Base-by-base conservation (phyloP, 2,888 invertebrate species). In the Lepidocyrtoides sp. region DNA sequence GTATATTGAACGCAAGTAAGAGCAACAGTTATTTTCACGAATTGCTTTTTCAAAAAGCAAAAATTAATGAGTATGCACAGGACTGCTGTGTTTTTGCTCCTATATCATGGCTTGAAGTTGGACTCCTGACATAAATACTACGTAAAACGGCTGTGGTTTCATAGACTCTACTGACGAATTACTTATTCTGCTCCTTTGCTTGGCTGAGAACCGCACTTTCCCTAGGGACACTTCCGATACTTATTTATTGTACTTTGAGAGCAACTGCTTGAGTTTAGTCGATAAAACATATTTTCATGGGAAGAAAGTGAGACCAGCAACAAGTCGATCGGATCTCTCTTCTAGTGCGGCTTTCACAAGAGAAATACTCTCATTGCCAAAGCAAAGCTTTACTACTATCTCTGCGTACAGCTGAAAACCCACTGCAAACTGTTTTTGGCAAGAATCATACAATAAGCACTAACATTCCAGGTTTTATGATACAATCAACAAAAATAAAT, bases 401-500 rank as follows among this genome's bases (percentile, higher is more conserved):
- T 57, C 57, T 36, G 23, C 51, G 20, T 29, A 69, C 84, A 26
- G 8, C 63, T 1, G 20, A 3, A n/a, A 36, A 82, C 44, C 51
- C 32, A 17, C 32, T 20, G 7, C 32, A 36, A 69, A 82, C 81
- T 72, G 81, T 72, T 89, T 57, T 89, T 89, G 89, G 89, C 89
- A 89, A 60, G 48, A 26, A 48, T 23, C 75, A 63, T 83, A 44
- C 12, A 26, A 63, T 23, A 14, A 36, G 26, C 5, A 26, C 32
- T 5, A 72, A 83, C 29, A 54, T 63, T 60, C 20, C 57, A 57
- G 41, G 32, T 89, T 77, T 83, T 89, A 83, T 77, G 89, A 84
- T 77, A 84, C 89, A 89, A 75, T 75, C 89, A 89, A 83, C 89
- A 77, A 77, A 75, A 26, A 54, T 88, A 89, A 72, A 89, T 88